These are phyloP conservation scores for Salvelinus sp. DNA, from an alignment of 2,113 vertebrate genomes.

Conservation along the genomic window DNA sequence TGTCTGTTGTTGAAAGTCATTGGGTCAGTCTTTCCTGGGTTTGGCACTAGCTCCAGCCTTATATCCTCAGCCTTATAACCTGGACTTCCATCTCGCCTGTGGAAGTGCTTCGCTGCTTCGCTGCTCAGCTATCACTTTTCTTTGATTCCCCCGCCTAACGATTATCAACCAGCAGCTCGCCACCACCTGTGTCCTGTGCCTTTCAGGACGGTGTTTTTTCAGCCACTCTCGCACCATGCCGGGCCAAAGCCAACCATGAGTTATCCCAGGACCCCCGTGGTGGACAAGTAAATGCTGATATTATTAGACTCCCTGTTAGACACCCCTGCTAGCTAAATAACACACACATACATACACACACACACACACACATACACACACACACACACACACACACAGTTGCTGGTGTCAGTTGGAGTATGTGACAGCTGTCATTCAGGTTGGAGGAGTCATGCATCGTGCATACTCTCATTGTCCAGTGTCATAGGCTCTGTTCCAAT, in stretches of 20 bases:
- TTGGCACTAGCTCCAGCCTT: constrained; percentile 10
- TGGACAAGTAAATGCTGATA: constrained; percentile 32
- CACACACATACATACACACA: neutral
- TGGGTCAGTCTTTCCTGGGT: too few species aligned
- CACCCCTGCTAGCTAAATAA: constrained; percentile 11
- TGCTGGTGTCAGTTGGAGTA: constrained; percentile 13
- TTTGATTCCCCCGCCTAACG: neutral
- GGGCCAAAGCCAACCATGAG: constrained; percentile 15
- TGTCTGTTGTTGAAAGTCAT: neutral
- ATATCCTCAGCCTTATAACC: neutral
- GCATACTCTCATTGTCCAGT: too few species aligned
- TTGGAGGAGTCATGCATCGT: too few species aligned
- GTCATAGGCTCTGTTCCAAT: too few species aligned
- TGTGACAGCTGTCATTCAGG: too few species aligned
- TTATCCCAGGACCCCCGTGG: constrained; percentile 14
- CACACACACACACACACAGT: neutral
- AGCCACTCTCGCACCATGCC: constrained; percentile 30
- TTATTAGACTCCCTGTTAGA: constrained; percentile 29
- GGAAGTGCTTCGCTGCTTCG: constrained; percentile 28
- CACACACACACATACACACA: neutral
- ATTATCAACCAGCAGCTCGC: neutral
- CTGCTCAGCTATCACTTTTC: constrained; percentile 29
- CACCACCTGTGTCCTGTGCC: neutral
- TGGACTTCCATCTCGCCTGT: constrained; percentile 37
- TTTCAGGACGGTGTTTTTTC: constrained; percentile 25